Evolutionary conservation across 2,888 invertebrate genomes (phyloP), one percentile per base, ranked within the genome.

Genomic region (Amiota minor): DNA sequence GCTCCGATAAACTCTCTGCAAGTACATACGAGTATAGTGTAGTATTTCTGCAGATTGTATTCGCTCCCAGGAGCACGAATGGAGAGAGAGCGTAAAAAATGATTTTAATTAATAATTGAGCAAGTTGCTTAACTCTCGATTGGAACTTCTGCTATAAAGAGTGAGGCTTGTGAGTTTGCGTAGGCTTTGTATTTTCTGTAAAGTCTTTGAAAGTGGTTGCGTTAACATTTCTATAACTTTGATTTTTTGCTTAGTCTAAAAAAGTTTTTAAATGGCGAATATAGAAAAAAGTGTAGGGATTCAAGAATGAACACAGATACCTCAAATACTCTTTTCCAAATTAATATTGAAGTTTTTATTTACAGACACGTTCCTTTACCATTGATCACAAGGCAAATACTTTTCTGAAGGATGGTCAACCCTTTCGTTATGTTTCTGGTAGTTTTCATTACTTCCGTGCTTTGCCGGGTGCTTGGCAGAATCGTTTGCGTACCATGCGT

Each of bases 391-490:
- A 91, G 16, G 90, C 90, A 14, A 91, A 94, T 85, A 91, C 91
- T 70, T 95, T 95, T 85, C 81, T 95, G 73, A 90, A 95, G 82
- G 93, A 96, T 88, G 95, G 94, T 0, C 79, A 92, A 83, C 93
- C 93, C 0, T 93, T 95, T 80, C 92, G 91, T 16, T 94, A 94
- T 84, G 91, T 95, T 59, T 92, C 95, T 12, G 96, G 96, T 0
- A 94, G 95, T 4, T 91, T 97, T 85, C 97, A 97, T 88, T 97
- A 97, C 90, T 97, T 96, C 88, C 92, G 97, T n/a, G 92, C 95
- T 0, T 94, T 95, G 0, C 92, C 92, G 47, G 91, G 91, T 46
- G 94, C 94, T 83, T 97, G 97, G 97, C 91, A 93, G 16, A 95
- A 95, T 81, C 92, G 96, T 20, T 88, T 97, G 73, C 90, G 91